Evolutionary conservation across 2,888 invertebrate genomes (phyloP).

Genomic region (Ophraella communa): DNA sequence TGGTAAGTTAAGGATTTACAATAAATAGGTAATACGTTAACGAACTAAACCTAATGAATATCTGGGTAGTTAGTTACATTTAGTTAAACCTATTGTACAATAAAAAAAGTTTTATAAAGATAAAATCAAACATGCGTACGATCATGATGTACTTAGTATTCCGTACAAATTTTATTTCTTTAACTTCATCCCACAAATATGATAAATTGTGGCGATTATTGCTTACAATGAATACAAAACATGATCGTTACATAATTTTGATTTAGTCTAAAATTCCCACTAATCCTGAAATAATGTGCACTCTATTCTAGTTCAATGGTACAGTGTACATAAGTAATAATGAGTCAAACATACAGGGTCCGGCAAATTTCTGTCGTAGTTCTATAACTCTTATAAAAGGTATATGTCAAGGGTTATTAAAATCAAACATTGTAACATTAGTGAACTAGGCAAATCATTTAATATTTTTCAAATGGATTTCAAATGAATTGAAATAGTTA

Average conservation of each 20-base stretch:
- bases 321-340: constrained; percentile 8
- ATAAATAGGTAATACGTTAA: constrained; percentile 18
- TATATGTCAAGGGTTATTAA: no score
- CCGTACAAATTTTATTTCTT: background rate
- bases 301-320: constrained; percentile 15
- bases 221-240: background rate
- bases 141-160: background rate
- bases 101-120: constrained; percentile 12
- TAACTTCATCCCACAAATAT: no score
- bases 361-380: no score
- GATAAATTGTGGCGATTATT: no score
- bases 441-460: no score
- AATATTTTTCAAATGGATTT: no score
- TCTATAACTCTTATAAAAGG: no score
- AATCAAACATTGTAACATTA: no score
- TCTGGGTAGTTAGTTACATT: constrained; percentile 35
- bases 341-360: background rate
- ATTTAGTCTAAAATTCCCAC: background rate
- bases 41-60: constrained; percentile 21
- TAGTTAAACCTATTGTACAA: constrained; percentile 24
- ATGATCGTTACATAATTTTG: background rate
- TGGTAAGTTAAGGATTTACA: constrained; percentile 6
- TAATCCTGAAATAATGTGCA: constrained; percentile 19
- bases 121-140: background rate
- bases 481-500: no score